Conservation (phyloP, 2,888 invertebrate genomes). For the Drepana falcataria region DNA sequence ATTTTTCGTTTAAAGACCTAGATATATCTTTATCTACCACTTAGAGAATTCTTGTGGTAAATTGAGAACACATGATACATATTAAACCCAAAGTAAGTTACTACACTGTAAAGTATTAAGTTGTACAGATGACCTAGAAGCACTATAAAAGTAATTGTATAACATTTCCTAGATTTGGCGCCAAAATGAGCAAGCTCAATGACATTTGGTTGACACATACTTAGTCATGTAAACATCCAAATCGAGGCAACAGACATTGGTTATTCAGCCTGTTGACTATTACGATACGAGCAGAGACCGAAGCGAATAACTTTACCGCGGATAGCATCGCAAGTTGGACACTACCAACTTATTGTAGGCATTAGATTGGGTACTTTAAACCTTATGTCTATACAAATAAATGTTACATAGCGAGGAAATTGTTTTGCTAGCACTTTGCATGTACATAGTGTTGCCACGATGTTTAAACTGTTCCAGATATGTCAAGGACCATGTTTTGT, state of each 20-base stretch:
- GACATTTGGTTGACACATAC: conserved; percentile 25
- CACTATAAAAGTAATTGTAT: neutral
- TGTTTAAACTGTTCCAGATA: conserved; percentile 52
- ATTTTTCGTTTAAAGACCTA: too few species aligned
- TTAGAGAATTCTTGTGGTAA: too few species aligned
- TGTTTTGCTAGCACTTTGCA: conserved; percentile 15
- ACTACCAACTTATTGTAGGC: conserved; percentile 23
- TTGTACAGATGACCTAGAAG: too few species aligned
- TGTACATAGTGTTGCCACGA: conserved; percentile 43
- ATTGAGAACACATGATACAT: too few species aligned
- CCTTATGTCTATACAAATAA: conserved; percentile 16
- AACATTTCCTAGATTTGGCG: conserved; percentile 6
- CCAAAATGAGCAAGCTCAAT: conserved; percentile 22
- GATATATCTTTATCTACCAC: too few species aligned
- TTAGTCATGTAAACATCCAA: conserved; percentile 13
- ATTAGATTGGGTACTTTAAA: conserved; percentile 12
- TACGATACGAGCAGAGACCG: conserved; percentile 57
- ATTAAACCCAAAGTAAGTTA: too few species aligned
- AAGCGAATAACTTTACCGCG: conserved; percentile 53
- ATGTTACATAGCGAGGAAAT: conserved; percentile 15
- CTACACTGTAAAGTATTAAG: too few species aligned
- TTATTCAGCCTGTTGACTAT: conserved; percentile 57
- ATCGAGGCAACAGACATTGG: conserved; percentile 44
- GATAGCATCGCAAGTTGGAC: conserved; percentile 53
- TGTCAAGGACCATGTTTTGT: conserved; percentile 66